Evolutionary conservation across 2,113 vertebrate genomes (phyloP).

Genomic region (Vireo altiloquus): DNA sequence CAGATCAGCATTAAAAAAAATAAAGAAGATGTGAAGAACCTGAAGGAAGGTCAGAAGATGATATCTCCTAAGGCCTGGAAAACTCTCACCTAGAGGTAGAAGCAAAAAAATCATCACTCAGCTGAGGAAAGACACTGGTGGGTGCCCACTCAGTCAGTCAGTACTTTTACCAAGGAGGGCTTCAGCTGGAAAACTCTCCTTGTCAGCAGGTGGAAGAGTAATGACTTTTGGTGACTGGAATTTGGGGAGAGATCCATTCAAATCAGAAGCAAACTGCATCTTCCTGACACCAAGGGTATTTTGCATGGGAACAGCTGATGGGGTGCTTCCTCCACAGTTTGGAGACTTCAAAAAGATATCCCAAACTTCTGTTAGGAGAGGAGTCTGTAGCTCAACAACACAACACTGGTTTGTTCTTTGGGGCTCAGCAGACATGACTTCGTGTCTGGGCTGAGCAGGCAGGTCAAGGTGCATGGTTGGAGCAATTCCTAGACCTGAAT

Average conservation of each 20-base stretch:
- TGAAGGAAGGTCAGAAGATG: background rate
- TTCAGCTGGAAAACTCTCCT: background rate
- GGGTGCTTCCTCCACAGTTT: background rate
- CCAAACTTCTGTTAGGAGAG: background rate
- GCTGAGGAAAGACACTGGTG: background rate
- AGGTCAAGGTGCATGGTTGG: background rate
- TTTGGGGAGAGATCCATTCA: background rate
- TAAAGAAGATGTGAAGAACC: background rate
- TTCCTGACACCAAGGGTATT: background rate
- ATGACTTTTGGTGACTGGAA: background rate
- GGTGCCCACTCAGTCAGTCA: background rate
- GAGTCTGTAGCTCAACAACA: background rate
- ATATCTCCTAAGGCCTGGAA: background rate
- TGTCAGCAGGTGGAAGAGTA: background rate
- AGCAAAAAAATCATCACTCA: background rate
- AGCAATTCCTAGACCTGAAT: background rate
- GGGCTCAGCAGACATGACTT: background rate
- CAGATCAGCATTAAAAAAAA: background rate
- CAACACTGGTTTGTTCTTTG: fast-evolving
- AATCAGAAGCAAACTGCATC: background rate
- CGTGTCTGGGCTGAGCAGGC: background rate
- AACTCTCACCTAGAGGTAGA: background rate
- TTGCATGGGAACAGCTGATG: background rate
- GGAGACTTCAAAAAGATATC: background rate
- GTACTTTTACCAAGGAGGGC: background rate